phyloP scores from a whole-genome alignment of 2,888 invertebrate species.

The Netelia virgata region DNA sequence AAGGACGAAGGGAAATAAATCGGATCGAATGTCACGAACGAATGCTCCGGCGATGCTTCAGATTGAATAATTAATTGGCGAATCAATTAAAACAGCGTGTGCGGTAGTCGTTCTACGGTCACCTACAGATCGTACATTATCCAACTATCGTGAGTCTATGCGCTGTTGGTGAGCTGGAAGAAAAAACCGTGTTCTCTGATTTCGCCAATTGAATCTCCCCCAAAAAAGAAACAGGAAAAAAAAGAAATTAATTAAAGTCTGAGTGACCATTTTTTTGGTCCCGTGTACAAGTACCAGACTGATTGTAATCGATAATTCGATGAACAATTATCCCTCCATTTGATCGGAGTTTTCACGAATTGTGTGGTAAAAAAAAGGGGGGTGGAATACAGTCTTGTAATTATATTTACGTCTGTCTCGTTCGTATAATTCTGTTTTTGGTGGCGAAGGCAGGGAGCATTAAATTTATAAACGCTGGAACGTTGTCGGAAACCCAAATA shows the following conservation, averaged over 20 bases:
- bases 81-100: conserved; percentile 69
- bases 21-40: conserved; percentile 64
- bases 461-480: conserved; percentile 32
- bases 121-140: conserved; percentile 13
- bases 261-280: neutral
- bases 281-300: neutral
- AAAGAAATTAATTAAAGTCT: neutral
- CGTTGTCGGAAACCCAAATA: conserved; percentile 65
- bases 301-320: conserved; percentile 35
- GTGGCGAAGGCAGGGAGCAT: conserved; percentile 6
- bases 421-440: conserved; percentile 29
- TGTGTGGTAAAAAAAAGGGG: neutral
- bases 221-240: conserved; percentile 5
- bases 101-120: conserved; percentile 29
- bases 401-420: neutral
- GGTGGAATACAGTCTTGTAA: neutral
- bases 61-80: conserved; percentile 70
- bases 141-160: neutral
- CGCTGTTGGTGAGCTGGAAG: neutral
- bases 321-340: conserved; percentile 17
- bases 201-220: conserved; percentile 15
- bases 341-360: neutral
- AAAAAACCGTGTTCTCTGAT: conserved; percentile 24
- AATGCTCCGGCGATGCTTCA: conserved; percentile 61
- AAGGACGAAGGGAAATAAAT: conserved; percentile 63